These are phyloP conservation scores for Tethya wilhelma DNA, from an alignment of 37 sponge, comb jelly and placozoan species.

Conservation along the genomic window DNA sequence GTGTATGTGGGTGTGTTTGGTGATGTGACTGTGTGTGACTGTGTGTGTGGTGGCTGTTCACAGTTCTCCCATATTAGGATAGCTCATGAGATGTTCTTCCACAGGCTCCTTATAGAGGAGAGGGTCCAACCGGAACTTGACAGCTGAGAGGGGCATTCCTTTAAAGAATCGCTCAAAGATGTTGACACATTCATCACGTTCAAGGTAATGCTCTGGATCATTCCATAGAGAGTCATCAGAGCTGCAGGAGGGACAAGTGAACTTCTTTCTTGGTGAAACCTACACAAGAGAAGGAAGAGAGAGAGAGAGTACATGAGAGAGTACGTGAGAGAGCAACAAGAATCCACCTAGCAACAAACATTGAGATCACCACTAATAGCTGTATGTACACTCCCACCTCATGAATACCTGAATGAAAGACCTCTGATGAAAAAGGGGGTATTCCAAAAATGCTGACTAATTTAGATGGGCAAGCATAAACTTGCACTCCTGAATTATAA, in stretches of 20 bases:
- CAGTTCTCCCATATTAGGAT: constrained; percentile 58
- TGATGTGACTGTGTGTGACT: not conserved
- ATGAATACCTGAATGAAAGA: not conserved
- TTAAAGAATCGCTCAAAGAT: constrained; percentile 53
- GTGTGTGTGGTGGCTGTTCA: not conserved
- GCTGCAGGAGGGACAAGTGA: constrained; percentile 58
- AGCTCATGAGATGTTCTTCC: not conserved
- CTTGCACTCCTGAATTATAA: too few species aligned
- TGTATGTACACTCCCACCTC: constrained; percentile 11
- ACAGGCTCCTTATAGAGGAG: constrained; percentile 60
- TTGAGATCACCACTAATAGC: too few species aligned
- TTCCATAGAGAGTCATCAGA: constrained; percentile 51
- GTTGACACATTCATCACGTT: constrained; percentile 67
- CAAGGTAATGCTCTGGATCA: constrained; percentile 57
- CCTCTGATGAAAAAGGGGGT: too few species aligned
- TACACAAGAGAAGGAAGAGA: constrained; percentile 14
- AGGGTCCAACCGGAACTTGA: constrained; percentile 70
- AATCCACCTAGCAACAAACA: too few species aligned
- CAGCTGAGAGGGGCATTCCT: constrained; percentile 59
- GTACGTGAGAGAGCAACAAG: too few species aligned
- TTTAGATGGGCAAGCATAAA: too few species aligned
- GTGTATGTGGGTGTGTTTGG: not conserved
- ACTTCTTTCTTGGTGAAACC: constrained; percentile 71
- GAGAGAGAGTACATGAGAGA: not conserved
- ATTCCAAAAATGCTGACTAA: too few species aligned